Evolutionary conservation across 2,888 invertebrate species (phyloP).

Genomic region (Galerucella pusilla): DNA sequence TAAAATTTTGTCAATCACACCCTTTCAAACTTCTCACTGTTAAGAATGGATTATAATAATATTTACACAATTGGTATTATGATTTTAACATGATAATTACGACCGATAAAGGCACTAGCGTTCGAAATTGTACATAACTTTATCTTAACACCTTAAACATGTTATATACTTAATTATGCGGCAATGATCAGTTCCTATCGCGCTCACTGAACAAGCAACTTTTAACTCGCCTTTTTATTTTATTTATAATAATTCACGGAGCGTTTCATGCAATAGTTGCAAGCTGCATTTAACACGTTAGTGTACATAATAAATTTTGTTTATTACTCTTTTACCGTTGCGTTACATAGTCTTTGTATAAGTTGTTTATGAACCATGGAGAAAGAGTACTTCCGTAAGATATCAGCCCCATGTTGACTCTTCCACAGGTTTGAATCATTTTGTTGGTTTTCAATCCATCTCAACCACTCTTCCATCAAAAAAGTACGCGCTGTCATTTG

Average conservation of each 20-base stretch:
- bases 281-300: background rate
- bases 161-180: background rate
- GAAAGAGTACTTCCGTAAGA: background rate
- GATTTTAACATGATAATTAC: constrained; percentile 25
- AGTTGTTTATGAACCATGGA: background rate
- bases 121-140: background rate
- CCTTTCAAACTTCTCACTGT: too few species aligned
- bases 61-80: constrained; percentile 19
- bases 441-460: too few species aligned
- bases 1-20: too few species aligned
- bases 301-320: constrained; percentile 6
- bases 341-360: background rate
- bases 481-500: background rate
- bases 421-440: too few species aligned
- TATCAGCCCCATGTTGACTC: background rate
- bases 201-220: constrained; percentile 2
- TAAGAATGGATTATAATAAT: background rate
- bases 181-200: constrained; percentile 5
- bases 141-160: background rate
- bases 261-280: constrained; percentile 5
- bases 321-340: background rate
- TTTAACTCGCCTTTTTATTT: background rate
- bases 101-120: constrained; percentile 10
- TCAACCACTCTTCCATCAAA: background rate
- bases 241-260: background rate